Conservation (phyloP, 2,888 invertebrate genomes). For the Uloborus plumipes region DNA sequence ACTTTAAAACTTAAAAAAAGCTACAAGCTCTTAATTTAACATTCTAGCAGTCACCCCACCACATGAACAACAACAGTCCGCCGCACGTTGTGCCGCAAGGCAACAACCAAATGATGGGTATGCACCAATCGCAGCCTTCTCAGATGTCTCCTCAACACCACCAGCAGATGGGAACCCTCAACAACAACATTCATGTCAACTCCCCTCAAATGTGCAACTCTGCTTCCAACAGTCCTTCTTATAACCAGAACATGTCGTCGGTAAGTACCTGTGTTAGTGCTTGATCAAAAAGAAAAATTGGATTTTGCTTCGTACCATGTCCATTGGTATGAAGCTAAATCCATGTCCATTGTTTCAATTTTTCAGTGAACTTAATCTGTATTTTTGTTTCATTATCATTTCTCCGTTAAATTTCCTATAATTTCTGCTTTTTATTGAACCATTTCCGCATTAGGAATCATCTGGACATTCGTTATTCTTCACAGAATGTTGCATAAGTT, state of each 20-base stretch:
- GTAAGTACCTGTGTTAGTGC: conserved; percentile 15
- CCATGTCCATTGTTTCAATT: too few species aligned
- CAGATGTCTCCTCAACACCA: conserved; percentile 70
- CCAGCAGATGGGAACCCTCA: conserved; percentile 66
- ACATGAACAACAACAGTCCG: conserved; percentile 49
- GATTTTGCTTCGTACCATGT: too few species aligned
- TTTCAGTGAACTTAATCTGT: background rate
- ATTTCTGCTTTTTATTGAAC: too few species aligned
- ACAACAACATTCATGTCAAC: conserved; percentile 24
- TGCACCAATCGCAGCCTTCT: conserved; percentile 51
- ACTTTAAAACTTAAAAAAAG: too few species aligned
- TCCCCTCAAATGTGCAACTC: conserved; percentile 53
- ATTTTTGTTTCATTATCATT: background rate
- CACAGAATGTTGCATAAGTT: too few species aligned
- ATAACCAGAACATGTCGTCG: conserved; percentile 54
- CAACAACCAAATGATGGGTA: conserved; percentile 47
- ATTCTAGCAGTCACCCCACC: conserved; percentile 49
- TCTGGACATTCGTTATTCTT: too few species aligned
- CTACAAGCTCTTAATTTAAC: too few species aligned
- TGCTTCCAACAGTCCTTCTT: conserved; percentile 58
- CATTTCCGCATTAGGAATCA: too few species aligned
- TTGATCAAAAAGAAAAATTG: background rate
- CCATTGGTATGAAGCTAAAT: too few species aligned
- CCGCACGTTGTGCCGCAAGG: conserved; percentile 71
- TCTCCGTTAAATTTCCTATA: too few species aligned